Conservation (phyloP, 2,888 invertebrate species). For the Calameuta idolon region DNA sequence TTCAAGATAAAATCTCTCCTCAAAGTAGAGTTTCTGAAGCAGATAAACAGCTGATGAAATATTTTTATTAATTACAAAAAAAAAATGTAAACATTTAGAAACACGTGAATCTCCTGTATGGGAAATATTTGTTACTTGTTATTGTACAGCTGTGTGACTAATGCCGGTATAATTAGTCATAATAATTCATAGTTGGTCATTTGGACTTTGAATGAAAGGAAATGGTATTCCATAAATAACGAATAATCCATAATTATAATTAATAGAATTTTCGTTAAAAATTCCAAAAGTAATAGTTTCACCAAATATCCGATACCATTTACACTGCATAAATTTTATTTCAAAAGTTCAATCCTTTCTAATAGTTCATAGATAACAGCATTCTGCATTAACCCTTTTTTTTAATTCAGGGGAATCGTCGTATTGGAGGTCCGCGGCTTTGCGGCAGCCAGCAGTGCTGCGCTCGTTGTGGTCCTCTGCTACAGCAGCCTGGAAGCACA, state of each 20-base stretch:
- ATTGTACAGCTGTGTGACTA: neutral
- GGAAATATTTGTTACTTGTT: neutral
- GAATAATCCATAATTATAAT: too few relatives aligned
- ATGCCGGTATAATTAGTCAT: neutral
- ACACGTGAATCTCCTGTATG: neutral
- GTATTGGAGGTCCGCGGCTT: constrained; percentile 60
- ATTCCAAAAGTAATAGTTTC: too few relatives aligned
- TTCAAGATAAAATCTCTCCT: neutral
- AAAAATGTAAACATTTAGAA: neutral
- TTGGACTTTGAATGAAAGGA: neutral
- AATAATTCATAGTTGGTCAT: neutral
- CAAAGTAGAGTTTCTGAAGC: neutral
- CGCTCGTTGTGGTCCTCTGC: constrained; percentile 57
- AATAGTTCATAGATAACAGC: neutral
- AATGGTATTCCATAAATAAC: too few relatives aligned
- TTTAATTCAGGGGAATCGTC: constrained; percentile 53
- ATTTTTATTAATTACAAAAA: neutral
- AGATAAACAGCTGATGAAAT: neutral
- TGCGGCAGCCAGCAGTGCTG: constrained; percentile 63
- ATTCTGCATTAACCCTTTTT: neutral
- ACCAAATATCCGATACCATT: too few relatives aligned
- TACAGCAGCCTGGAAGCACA: constrained; percentile 59
- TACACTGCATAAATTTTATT: too few relatives aligned
- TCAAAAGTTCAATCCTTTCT: neutral
- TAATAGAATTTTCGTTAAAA: too few relatives aligned